These are phyloP conservation scores for Peromyscus polionotus DNA, from an alignment of 2,113 vertebrate species.

Conservation along the genomic window DNA sequence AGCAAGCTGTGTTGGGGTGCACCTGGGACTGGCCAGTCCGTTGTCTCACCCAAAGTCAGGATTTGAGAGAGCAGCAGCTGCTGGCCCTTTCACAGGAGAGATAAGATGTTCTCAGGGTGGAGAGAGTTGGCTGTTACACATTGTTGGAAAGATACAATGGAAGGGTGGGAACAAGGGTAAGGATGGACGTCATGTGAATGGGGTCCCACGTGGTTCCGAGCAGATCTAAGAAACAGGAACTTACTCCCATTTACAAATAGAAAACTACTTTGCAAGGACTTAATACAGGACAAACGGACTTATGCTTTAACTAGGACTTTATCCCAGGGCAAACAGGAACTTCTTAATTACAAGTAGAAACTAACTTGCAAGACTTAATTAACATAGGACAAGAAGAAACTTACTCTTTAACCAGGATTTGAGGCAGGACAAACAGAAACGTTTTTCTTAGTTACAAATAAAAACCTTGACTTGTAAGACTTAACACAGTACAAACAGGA, in stretches of 20 bases:
- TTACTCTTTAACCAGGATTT: background rate
- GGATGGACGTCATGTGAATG: background rate
- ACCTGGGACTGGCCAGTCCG: background rate
- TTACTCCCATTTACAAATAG: background rate
- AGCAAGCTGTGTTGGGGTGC: background rate
- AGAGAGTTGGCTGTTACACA: background rate
- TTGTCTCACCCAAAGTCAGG: background rate
- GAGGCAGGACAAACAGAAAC: background rate
- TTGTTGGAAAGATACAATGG: background rate
- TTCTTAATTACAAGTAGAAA: background rate
- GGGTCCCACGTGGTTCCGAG: background rate
- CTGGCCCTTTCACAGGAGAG: background rate
- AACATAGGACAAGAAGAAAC: background rate
- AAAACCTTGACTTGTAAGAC: background rate
- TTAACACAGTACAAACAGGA: background rate
- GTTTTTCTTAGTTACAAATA: background rate
- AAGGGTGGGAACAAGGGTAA: background rate
- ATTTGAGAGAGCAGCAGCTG: background rate
- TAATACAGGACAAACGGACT: background rate
- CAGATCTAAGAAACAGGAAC: background rate
- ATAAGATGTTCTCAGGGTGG: background rate
- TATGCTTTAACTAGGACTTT: background rate
- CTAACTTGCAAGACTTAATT: background rate
- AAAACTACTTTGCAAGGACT: background rate
- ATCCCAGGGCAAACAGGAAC: background rate